Evolutionary conservation across 1,140 invertebrate species (phyloP), one percentile per base, ranked within the genome.

Genomic region (Danaus melanippus): DNA sequence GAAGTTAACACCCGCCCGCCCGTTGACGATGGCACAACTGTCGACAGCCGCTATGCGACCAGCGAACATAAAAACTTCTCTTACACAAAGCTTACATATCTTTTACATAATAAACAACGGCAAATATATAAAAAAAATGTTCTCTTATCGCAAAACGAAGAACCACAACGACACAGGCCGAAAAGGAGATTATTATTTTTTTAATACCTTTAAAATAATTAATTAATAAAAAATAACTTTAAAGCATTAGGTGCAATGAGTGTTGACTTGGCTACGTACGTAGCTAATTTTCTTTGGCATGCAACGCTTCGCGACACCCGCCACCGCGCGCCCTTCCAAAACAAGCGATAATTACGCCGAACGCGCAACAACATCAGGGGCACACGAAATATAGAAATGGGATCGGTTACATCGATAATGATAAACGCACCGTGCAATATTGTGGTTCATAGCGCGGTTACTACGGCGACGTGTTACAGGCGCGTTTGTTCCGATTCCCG

Each of bases 231-330:
- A 75, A 75, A 71, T 74, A 78, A 79, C 60, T 71, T 80, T 83
- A 81, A 81, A 79, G 76, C 74, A 77, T 76, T 73, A 75, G 69
- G 71, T 79, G 76, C 65, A 71, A 76, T 79, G 75, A 79, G 71
- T 70, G 75, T 72, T 80, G 77, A 84, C 77, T 79, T 74, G 64
- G 76, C 76, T 79, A 77, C 75, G 49, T 49, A 10, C 47, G 69
- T 78, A 76, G 69, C 73, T 69, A 68, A 50, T 67, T 75, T 62
- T 80, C 80, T 81, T 84, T 81, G 81, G 79, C 76, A 75, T 81
- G 70, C 66, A 69, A 71, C 65, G 56, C 58, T 69, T 60, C 51
- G 62, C 59, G 56, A 63, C 66, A 61, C 61, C 60, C 61, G 58
- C 58, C 50, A 66, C 59, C 66, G 65, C 66, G 67, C 65, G 62